Evolutionary conservation across 2,113 vertebrate species (phyloP).

Genomic region (Corapipo altera): DNA sequence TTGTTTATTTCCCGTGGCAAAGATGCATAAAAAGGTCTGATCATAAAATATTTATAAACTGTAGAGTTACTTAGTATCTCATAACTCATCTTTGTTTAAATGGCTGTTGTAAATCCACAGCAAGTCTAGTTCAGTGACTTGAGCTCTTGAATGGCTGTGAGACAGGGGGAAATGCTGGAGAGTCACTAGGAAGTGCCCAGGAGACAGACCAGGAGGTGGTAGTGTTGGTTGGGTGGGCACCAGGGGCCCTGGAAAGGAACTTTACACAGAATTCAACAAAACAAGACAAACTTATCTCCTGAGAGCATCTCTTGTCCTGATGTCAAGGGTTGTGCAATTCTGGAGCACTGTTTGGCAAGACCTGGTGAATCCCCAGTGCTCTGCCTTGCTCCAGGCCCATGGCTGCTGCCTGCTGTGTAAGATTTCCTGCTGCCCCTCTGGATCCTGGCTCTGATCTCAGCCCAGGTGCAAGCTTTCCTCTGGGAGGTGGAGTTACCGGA

Average conservation of each 20-base stretch:
- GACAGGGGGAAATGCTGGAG: neutral
- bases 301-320: neutral
- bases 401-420: neutral
- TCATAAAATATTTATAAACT: neutral
- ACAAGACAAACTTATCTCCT: neutral
- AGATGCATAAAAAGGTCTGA: neutral
- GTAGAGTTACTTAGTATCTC: neutral
- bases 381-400: neutral
- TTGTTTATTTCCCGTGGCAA: neutral
- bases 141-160: neutral
- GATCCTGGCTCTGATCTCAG: neutral
- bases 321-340: neutral
- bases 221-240: neutral
- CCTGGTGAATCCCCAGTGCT: rapidly evolving
- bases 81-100: neutral
- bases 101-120: neutral
- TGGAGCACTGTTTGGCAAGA: neutral
- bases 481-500: neutral
- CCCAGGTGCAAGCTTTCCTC: neutral
- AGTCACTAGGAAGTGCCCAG: rapidly evolving
- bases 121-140: neutral
- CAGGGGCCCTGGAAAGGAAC: neutral
- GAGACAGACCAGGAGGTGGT: rapidly evolving
- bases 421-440: neutral
- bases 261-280: neutral